These are phyloP conservation scores for Pararge aegeria DNA, from an alignment of 1,140 invertebrate species.

Conservation along the genomic window DNA sequence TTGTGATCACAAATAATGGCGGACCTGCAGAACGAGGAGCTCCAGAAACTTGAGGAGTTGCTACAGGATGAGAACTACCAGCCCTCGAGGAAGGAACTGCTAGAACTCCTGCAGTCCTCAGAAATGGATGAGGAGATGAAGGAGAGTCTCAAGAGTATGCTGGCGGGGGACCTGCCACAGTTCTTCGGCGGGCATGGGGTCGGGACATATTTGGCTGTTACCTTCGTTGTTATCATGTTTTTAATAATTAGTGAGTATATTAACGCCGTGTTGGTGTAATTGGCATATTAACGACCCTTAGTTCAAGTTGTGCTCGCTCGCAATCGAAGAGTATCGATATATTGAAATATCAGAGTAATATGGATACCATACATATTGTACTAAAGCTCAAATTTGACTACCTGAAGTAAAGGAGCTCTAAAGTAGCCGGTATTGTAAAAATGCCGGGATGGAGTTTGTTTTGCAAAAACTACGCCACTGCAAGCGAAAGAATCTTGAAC, in stretches of 20 bases:
- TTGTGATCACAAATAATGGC: conserved; percentile 39
- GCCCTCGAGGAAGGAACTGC: conserved; percentile 77
- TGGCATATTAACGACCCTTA: too few species aligned
- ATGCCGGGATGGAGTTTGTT: too few species aligned
- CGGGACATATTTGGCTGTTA: conserved; percentile 38
- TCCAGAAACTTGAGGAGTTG: conserved; percentile 44
- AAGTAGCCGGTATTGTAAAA: too few species aligned
- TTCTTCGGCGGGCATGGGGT: conserved; percentile 42
- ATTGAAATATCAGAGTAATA: too few species aligned
- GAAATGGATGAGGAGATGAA: conserved; percentile 80
- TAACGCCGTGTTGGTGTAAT: too few species aligned
- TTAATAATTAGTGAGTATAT: conserved; percentile 51
- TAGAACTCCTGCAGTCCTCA: conserved; percentile 80
- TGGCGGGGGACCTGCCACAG: conserved; percentile 61
- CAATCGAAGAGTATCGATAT: too few species aligned
- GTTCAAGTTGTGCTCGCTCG: too few species aligned
- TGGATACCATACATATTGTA: too few species aligned
- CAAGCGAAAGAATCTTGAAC: too few species aligned
- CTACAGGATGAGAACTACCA: conserved; percentile 53
- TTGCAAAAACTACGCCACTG: too few species aligned
- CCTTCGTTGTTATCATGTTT: conserved; percentile 49
- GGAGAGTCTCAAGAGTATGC: conserved; percentile 71
- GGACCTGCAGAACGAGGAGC: conserved; percentile 25
- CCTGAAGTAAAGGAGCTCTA: too few species aligned
- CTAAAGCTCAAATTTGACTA: too few species aligned